These are phyloP conservation scores for Cichlasoma orientale DNA, from an alignment of 2,797 vertebrate species.

Conservation along the genomic window DNA sequence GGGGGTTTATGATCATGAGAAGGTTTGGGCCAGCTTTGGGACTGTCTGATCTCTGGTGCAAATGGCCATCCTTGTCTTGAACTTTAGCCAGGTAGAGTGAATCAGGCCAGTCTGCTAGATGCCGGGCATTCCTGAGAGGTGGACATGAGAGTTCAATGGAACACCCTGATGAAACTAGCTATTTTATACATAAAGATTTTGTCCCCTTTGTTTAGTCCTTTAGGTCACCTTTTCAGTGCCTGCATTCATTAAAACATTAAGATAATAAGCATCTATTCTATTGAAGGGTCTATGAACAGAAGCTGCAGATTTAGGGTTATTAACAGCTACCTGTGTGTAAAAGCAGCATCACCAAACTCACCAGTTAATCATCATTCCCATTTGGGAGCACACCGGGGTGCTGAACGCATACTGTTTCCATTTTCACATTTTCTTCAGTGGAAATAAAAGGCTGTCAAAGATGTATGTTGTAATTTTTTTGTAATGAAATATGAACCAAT, in stretches of 20 bases:
- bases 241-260: not conserved
- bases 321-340: not conserved
- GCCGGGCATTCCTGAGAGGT: conserved; percentile 72
- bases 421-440: not conserved
- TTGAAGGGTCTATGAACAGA: conserved; percentile 16
- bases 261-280: conserved; percentile 5
- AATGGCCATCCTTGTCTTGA: conserved; percentile 15
- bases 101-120: conserved; percentile 52
- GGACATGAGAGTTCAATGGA: conserved; percentile 42
- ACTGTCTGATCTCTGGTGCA: conserved; percentile 32
- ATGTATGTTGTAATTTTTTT: not conserved
- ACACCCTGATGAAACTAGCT: conserved; percentile 33
- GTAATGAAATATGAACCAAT: not conserved
- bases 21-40: conserved; percentile 6
- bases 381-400: not conserved
- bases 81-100: conserved; percentile 33
- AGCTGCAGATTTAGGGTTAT: not conserved
- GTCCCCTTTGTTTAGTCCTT: not conserved
- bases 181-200: not conserved
- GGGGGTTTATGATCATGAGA: conserved; percentile 22
- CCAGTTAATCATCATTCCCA: not conserved
- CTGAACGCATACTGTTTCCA: not conserved
- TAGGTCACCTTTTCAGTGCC: not conserved
- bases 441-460: not conserved
- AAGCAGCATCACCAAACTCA: not conserved